Percentiles rank a stretch among this genome's conserved stretches.
Conservation (phyloP, 2,113 vertebrate species). For the Cochlearius cochlearius region DNA sequence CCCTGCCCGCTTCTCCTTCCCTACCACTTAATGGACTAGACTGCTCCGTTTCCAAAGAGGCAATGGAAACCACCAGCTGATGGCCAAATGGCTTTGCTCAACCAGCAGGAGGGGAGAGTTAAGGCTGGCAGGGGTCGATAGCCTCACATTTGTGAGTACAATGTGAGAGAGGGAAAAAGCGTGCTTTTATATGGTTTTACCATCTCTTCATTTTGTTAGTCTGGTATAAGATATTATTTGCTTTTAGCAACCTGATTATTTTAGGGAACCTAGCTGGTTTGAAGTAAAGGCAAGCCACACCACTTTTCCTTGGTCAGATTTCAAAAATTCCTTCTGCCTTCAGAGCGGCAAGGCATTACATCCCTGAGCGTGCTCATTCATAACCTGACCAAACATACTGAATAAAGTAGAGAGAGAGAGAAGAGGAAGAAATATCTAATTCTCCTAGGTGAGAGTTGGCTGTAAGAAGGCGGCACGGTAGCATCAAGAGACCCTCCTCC, state of each 20-base stretch:
- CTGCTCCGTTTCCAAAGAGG: not conserved
- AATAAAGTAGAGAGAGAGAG: not conserved
- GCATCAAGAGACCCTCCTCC: not conserved
- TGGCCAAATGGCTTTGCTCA: not conserved
- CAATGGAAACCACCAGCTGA: not conserved
- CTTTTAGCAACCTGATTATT: not conserved
- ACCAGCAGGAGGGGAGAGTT: not conserved
- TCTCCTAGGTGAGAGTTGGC: not conserved
- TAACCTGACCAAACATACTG: not conserved
- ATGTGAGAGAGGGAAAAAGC: not conserved
- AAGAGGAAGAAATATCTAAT: not conserved
- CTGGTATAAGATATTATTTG: not conserved
- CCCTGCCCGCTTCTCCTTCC: not conserved
- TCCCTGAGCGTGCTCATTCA: not conserved
- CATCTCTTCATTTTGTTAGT: not conserved
- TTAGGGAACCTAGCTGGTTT: not conserved
- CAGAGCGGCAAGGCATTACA: not conserved
- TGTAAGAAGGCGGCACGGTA: not conserved
- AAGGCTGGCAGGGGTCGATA: not conserved
- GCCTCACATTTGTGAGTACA: not conserved
- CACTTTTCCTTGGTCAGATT: not conserved
- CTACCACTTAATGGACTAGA: not conserved
- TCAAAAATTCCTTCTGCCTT: not conserved
- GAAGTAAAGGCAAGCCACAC: not conserved
- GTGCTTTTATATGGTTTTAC: not conserved